These are phyloP conservation scores for Molorchus minor DNA, from an alignment of 2,888 invertebrate species.

Conservation along the genomic window DNA sequence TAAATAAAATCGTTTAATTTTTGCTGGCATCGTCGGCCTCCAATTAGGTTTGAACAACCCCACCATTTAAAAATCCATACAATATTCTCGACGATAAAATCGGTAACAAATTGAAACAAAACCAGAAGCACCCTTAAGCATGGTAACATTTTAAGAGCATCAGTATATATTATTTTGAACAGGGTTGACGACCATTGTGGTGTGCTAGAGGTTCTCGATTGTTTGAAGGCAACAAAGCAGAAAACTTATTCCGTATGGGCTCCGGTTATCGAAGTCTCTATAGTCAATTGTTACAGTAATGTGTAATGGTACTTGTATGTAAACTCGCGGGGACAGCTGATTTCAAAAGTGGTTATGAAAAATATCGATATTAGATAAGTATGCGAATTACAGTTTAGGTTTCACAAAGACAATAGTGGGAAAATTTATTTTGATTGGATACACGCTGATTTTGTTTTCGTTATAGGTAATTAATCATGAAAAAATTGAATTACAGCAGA, in stretches of 20 bases:
- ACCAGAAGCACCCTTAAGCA: slow-evolving; percentile 8
- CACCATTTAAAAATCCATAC: slow-evolving; percentile 2
- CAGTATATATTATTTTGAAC: slow-evolving; percentile 11
- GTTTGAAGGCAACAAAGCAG: slow-evolving; percentile 60
- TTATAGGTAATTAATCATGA: too few relatives aligned
- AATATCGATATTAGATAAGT: slow-evolving; percentile 37
- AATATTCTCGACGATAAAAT: slow-evolving; percentile 16
- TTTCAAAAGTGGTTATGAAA: slow-evolving; percentile 37
- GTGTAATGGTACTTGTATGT: slow-evolving; percentile 38
- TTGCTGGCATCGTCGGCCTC: slow-evolving; percentile 1
- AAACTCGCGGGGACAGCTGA: slow-evolving; percentile 48
- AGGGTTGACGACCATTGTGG: slow-evolving; percentile 44
- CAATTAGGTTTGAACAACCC: slow-evolving; percentile 11
- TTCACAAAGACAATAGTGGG: slow-evolving; percentile 5
- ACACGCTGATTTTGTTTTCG: too few relatives aligned
- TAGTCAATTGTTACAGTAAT: slow-evolving; percentile 57
- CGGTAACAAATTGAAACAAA: slow-evolving; percentile 23
- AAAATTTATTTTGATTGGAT: not conserved
- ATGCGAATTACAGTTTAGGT: slow-evolving; percentile 28
- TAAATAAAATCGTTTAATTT: too few relatives aligned
- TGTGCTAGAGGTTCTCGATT: slow-evolving; percentile 50
- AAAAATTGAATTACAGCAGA: too few relatives aligned
- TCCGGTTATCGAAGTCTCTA: slow-evolving; percentile 52
- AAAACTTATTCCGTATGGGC: slow-evolving; percentile 53
- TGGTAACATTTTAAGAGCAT: slow-evolving; percentile 21